Percentiles rank a stretch among this genome's conserved stretches.
Conservation (phyloP, 2,888 invertebrate species). For the Polia nebulosa region DNA sequence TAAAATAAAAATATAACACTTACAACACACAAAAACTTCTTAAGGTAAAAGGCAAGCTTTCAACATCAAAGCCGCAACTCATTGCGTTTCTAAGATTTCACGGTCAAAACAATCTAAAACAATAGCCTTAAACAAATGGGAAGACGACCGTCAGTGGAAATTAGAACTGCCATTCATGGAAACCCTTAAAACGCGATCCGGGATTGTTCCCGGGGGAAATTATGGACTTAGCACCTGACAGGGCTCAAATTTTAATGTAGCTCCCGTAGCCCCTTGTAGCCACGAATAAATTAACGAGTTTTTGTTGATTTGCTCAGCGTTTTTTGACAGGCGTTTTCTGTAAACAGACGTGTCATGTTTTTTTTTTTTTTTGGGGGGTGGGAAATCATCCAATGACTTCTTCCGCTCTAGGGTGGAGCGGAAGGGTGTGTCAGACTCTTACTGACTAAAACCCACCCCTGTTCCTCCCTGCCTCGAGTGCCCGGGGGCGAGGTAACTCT, state of each 20-base stretch:
- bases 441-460: too few species aligned
- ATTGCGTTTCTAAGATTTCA: slow-evolving; percentile 70
- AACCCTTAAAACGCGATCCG: slow-evolving; percentile 89
- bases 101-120: slow-evolving; percentile 72
- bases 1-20: neutral
- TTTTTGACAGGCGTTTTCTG: slow-evolving; percentile 68
- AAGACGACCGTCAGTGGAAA: slow-evolving; percentile 80
- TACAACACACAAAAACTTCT: neutral
- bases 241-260: slow-evolving; percentile 90
- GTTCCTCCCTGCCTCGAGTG: too few species aligned
- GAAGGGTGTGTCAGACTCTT: too few species aligned
- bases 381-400: too few species aligned
- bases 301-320: slow-evolving; percentile 75
- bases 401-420: too few species aligned
- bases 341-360: slow-evolving; percentile 29
- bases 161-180: slow-evolving; percentile 86
- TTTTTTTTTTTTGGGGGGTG: too few species aligned
- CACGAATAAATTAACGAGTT: slow-evolving; percentile 87
- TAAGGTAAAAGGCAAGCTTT: slow-evolving; percentile 17
- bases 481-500: too few species aligned
- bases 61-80: slow-evolving; percentile 24
- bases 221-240: slow-evolving; percentile 91
- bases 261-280: slow-evolving; percentile 77
- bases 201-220: slow-evolving; percentile 89
- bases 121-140: slow-evolving; percentile 67